Percentiles rank a stretch among this genome's conserved stretches.
phyloP scores from a whole-genome alignment of 2,113 vertebrate species.

The Rallus limicola region DNA sequence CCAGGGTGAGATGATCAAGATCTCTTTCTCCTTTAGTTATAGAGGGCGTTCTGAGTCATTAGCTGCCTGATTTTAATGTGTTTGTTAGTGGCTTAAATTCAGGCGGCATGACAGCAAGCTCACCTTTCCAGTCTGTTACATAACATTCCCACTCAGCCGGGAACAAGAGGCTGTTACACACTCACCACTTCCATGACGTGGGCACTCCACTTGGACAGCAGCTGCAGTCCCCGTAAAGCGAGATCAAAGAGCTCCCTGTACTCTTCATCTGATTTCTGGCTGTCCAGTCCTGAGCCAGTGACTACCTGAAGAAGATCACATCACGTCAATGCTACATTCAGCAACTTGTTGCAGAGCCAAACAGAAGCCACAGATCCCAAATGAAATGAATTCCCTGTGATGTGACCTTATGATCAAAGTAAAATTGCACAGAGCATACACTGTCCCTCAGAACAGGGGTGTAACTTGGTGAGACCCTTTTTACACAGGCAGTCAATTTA shows the following conservation, averaged over 20 bases:
- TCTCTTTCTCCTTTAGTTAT: neutral
- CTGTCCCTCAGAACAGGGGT: neutral
- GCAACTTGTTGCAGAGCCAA: neutral
- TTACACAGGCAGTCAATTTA: neutral
- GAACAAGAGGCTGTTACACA: neutral
- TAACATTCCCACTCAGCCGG: neutral
- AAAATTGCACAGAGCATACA: neutral
- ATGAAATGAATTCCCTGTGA: neutral
- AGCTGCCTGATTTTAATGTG: neutral
- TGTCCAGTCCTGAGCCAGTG: slow-evolving; percentile 96
- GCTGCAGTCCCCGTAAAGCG: slow-evolving; percentile 92
- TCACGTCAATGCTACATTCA: neutral
- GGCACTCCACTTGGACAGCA: slow-evolving; percentile 98
- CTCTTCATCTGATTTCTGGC: slow-evolving; percentile 98
- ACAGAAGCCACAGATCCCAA: neutral
- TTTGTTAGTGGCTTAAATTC: neutral
- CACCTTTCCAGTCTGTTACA: neutral
- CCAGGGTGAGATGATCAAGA: neutral
- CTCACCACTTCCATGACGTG: slow-evolving; percentile 97
- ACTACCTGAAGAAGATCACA: slow-evolving; percentile 81
- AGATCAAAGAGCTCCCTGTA: slow-evolving; percentile 97
- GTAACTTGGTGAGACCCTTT: neutral
- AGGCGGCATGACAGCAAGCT: neutral
- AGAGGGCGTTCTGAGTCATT: neutral
- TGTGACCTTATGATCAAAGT: neutral